Conservation (phyloP, 2,888 invertebrate species). For the Pheosia tremula region DNA sequence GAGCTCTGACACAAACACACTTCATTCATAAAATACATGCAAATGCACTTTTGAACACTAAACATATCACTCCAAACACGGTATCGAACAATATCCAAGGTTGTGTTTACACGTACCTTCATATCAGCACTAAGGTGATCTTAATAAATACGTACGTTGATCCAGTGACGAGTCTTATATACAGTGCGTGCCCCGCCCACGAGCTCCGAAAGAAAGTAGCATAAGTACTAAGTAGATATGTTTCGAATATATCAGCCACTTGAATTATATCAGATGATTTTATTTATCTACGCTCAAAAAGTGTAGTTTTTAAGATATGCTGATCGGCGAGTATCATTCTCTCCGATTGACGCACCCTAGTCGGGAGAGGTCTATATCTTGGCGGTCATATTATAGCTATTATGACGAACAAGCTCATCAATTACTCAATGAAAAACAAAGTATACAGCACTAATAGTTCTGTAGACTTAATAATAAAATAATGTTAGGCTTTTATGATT, state of each 20-base stretch:
- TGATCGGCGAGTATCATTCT: too few species aligned
- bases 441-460: too few species aligned
- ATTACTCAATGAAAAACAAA: too few species aligned
- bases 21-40: too few species aligned
- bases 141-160: conserved; percentile 59
- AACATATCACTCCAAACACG: neutral
- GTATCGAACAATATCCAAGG: conserved; percentile 21
- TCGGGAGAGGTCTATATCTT: too few species aligned
- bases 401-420: too few species aligned
- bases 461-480: too few species aligned
- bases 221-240: conserved; percentile 58
- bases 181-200: conserved; percentile 72
- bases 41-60: neutral
- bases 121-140: conserved; percentile 63
- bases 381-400: too few species aligned
- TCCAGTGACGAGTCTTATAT: conserved; percentile 64
- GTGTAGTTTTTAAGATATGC: neutral
- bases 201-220: conserved; percentile 59
- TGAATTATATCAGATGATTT: neutral
- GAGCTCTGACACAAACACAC: too few species aligned
- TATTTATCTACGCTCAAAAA: neutral
- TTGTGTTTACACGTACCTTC: conserved; percentile 63
- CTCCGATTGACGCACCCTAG: neutral
- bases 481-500: too few species aligned
- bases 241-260: conserved; percentile 22